Evolutionary conservation across 2,888 invertebrate genomes (phyloP), one percentile per base, ranked within the genome.

Genomic region (Antheraea assamensis): DNA sequence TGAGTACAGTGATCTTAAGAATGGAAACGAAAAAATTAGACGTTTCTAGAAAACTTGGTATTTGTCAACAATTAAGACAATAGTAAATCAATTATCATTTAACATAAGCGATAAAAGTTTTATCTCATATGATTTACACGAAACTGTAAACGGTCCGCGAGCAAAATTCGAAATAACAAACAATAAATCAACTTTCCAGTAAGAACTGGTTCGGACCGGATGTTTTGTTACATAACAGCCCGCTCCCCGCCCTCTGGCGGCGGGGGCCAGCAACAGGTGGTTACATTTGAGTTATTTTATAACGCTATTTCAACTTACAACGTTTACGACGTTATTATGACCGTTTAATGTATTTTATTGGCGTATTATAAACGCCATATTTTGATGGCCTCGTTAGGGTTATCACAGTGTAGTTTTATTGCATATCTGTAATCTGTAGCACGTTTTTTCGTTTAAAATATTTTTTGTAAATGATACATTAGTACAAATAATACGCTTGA

Each of bases 221-320:
- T 86, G 85, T 87, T 85, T 86, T 85, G 86, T 87, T 82, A 85
- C 79, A 80, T 81, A 85, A 85, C 84, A 80, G 76, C 72, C 77
- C 77, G 70, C 74, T 79, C 78, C 75, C 78, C 76, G 77, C 77
- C 76, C 68, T 68, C 35, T 68, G 68, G 68, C 68, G 68, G 76
- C 75, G 77, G 76, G 75, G 77, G 76, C 70, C 71, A 76, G 87
- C 92, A 92, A 92, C 92, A 92, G 90, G 92, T 91, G 88, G 83
- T 77, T 77, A 82, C 87, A 87, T 90, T 90, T 87, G 80, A 83
- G 81, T 84, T 86, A 87, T 89, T 88, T 89, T 90, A 89, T 87
- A 78, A 83, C 80, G 68, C 68, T 68, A 68, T 68, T 68, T 68
- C 68, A 68, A 68, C 35, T 35, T 21, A n/a, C 58, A 58, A 35